Base-by-base conservation (phyloP, 2,797 vertebrate genomes). In the Apogon hyalosoma region DNA sequence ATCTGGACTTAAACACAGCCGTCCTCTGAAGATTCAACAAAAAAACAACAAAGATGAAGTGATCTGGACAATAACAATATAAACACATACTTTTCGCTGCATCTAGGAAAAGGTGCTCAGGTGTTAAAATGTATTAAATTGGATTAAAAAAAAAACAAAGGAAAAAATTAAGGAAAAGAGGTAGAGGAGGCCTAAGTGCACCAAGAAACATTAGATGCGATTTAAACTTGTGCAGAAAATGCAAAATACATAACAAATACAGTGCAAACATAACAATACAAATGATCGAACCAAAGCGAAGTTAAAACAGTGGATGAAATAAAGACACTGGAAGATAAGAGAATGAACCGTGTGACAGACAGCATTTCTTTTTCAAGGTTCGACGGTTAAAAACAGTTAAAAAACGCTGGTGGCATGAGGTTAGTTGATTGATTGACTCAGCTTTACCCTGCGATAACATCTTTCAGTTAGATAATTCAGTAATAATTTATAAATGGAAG, bases 361-460 rank as follows among this genome's bases (percentile, higher is more conserved):
- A 68, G 24, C 16, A 50, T 67, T 82, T 79, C 36, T 55, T 74
- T 62, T 57, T 10, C 36, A 49, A 60, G 14, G 47, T 58, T 36
- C 50, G 56, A 65, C 33, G 4, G 16, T 38, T 73, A 69, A 73
- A 72, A 64, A 82, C 42, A 16, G 43, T 72, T 56, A 45, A 67
- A 63, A 83, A 79, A 73, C 48, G 75, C 72, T 80, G 75, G 56
- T 86, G 61, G 56, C 28, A 48, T 69, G 71, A 75, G 61, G 69
- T 66, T 55, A 67, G 33, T 69, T 78, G 60, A 79, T 81, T 82
- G 73, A 79, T 60, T 80, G 70, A 70, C 45, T 73, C 46, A 69
- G 69, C 54, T 73, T 77, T 59, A 57, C 64, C 63, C 63, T 80
- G 69, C 38, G 1, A 58, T 9, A 47, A 58, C 52, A 58, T 47